A percentile compares a stretch with the other conserved stretches of the same genome.
These are phyloP conservation scores for Drosophila trichaetosa DNA, from an alignment of 2,888 invertebrate genomes.

Conservation along the genomic window DNA sequence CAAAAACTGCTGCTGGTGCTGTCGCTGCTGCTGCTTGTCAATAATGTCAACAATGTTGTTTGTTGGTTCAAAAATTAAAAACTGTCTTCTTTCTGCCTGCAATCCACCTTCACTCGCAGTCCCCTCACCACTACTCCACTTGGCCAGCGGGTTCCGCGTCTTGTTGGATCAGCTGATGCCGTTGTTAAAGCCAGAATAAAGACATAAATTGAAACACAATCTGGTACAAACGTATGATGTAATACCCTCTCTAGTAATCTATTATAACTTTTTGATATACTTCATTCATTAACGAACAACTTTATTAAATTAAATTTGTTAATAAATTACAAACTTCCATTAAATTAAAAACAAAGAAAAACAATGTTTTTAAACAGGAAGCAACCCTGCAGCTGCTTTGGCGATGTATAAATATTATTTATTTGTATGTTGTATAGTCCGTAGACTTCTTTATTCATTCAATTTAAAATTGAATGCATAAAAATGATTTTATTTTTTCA, in stretches of 20 bases:
- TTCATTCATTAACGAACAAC: background rate
- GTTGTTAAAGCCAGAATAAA: conserved; percentile 32
- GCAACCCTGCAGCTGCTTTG: background rate
- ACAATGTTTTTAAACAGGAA: too few relatives aligned
- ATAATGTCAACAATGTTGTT: conserved; percentile 80
- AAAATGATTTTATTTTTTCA: background rate
- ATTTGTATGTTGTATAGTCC: background rate
- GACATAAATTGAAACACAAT: conserved; percentile 8
- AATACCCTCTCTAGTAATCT: conserved; percentile 11
- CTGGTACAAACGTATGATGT: background rate
- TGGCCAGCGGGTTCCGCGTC: conserved; percentile 34
- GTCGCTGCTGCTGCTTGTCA: conserved; percentile 66
- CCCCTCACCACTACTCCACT: background rate
- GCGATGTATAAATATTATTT: background rate
- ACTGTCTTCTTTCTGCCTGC: conserved; percentile 15
- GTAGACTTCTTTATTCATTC: background rate
- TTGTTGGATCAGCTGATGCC: conserved; percentile 56
- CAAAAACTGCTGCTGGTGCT: conserved; percentile 10
- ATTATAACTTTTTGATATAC: background rate
- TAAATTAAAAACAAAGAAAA: background rate
- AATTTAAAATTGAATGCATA: background rate
- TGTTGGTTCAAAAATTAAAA: conserved; percentile 76
- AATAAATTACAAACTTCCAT: background rate
- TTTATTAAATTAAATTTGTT: background rate
- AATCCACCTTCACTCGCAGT: background rate